phyloP scores from a whole-genome alignment of 1,140 invertebrate species.

The Brachionus koreanus region DNA sequence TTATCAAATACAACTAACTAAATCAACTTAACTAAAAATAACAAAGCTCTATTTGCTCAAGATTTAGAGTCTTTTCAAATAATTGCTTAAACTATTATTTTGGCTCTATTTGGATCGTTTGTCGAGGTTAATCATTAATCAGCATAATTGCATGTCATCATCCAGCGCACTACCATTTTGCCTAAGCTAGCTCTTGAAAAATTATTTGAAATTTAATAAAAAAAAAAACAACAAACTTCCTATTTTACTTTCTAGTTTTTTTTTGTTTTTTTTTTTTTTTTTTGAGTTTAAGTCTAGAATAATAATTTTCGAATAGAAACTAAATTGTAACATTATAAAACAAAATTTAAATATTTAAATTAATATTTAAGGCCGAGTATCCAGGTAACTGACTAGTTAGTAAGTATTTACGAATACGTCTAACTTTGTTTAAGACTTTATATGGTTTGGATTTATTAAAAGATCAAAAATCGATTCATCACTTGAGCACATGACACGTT shows the following conservation, averaged over 20 bases:
- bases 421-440: not conserved
- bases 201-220: not conserved
- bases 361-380: not conserved
- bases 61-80: constrained; percentile 26
- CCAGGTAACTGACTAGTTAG: not conserved
- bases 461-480: not conserved
- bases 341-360: constrained; percentile 3
- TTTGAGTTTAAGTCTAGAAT: not conserved
- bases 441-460: not conserved
- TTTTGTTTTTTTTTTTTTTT: not conserved
- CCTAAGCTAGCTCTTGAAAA: not conserved
- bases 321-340: not conserved
- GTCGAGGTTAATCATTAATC: not conserved
- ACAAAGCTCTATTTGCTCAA: constrained; percentile 19
- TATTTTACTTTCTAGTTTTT: too few relatives aligned
- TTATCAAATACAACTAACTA: constrained; percentile 6
- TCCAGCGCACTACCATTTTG: not conserved
- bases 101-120: not conserved
- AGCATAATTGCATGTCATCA: not conserved
- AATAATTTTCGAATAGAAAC: not conserved
- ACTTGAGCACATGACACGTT: not conserved
- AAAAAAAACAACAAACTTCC: not conserved
- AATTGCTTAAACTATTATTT: constrained; percentile 34
- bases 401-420: not conserved
- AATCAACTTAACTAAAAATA: constrained; percentile 1